Evolutionary conservation across 1,140 invertebrate species (phyloP), one percentile per base, ranked within the genome.

Genomic region (Stenopsyche tienmushanensis): DNA sequence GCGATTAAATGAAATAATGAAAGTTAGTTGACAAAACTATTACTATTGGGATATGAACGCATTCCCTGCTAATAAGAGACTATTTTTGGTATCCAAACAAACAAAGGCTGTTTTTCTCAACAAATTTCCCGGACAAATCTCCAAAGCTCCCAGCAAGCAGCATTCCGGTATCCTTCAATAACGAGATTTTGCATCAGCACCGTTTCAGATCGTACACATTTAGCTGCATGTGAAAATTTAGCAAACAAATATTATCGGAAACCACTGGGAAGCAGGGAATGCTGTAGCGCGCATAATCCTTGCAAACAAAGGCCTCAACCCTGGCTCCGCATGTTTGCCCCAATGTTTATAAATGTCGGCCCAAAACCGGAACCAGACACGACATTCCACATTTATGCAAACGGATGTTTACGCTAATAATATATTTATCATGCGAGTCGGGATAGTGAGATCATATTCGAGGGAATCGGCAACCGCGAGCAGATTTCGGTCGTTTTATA

Each of bases 241-340:
- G 23, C 42, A 62, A 62, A 62, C 59, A 62, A 62, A 62, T 62
- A 52, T 62, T 62, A 52, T 62, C 49, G 45, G 49, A 62, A 52
- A 57, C 20, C 15, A 25, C 21, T 23, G 21, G 24, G 23, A 2
- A 20, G 18, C 21, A 42, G 20, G 29, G 55, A 58, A 42, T 26
- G 55, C 42, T 21, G 59, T 25, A 21, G 45, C 44, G 29, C 25
- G 15, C 45, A 62, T 34, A 52, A 52, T 52, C 59, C 59, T 3
- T 13, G 20, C 25, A 50, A 62, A 52, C 47, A 39, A 25, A 52
- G 34, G 26, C n/a, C n/a, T n/a, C n/a, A n/a, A n/a, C 2, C 24
- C 5, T 5, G 20, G 57, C 21, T 23, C 10, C 47, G 21, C 44
- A 47, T 47, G 29, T 13, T 34, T 34, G 29, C 13, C 13, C 29